These are phyloP conservation scores for Drosophila phalerata DNA, from an alignment of 2,888 invertebrate genomes.

Conservation along the genomic window DNA sequence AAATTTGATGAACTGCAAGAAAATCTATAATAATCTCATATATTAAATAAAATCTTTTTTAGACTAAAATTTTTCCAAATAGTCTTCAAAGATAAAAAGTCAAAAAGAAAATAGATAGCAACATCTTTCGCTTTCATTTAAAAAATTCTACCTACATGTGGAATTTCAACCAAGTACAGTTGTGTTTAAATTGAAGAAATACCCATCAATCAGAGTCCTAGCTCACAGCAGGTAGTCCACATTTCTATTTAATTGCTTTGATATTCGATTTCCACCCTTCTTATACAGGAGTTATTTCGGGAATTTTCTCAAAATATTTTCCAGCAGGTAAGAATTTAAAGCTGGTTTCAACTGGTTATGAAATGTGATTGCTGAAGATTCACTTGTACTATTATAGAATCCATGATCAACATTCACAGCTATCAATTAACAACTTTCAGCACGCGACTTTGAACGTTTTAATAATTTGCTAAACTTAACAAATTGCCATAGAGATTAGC, in stretches of 20 bases:
- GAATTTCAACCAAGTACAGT: slow-evolving; percentile 36
- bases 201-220: slow-evolving; percentile 1
- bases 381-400: slow-evolving; percentile 13
- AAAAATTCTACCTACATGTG: not conserved
- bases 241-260: slow-evolving; percentile 13
- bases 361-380: not conserved
- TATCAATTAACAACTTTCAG: slow-evolving; percentile 40
- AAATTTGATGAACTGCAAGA: not conserved
- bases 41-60: not conserved
- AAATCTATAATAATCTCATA: not conserved
- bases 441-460: slow-evolving; percentile 42
- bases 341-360: slow-evolving; percentile 33
- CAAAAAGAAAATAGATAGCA: not conserved
- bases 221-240: slow-evolving; percentile 36
- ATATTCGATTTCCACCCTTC: slow-evolving; percentile 6
- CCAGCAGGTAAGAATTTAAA: slow-evolving; percentile 32
- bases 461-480: slow-evolving; percentile 37
- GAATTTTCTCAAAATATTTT: not conserved
- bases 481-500: slow-evolving; percentile 20
- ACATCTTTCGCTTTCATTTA: not conserved
- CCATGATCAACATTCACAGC: not conserved
- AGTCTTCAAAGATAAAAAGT: not conserved
- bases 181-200: not conserved
- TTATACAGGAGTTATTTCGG: not conserved
- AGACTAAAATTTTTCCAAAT: not conserved